Conservation (phyloP, 2,797 vertebrate genomes). For the Epinephelus coioides region DNA sequence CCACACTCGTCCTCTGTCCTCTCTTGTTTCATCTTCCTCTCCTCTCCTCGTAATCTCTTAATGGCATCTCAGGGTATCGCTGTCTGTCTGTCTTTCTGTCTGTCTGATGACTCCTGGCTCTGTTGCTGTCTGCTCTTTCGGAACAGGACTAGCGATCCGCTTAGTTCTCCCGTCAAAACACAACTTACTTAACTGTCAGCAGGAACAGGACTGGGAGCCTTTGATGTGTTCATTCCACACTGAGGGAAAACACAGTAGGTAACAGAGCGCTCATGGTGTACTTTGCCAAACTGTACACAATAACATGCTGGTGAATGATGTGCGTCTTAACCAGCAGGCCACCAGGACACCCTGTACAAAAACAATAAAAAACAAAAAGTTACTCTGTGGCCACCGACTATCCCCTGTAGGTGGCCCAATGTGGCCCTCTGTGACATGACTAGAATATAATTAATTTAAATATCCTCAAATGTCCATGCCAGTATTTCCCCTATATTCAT, state of each 20-base stretch:
- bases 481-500: too few relatives aligned
- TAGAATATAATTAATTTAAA: too few relatives aligned
- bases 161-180: constrained; percentile 67
- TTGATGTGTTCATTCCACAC: constrained; percentile 29
- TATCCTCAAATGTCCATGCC: too few relatives aligned
- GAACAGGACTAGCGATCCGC: constrained; percentile 33
- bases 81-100: constrained; percentile 33
- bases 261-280: not conserved
- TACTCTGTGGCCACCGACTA: too few relatives aligned
- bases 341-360: too few relatives aligned
- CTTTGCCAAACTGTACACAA: not conserved
- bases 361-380: too few relatives aligned
- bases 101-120: constrained; percentile 34
- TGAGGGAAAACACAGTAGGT: constrained; percentile 2
- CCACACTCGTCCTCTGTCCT: constrained; percentile 18
- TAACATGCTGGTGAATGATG: not conserved
- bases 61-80: constrained; percentile 66
- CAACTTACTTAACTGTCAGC: constrained; percentile 33
- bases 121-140: constrained; percentile 16
- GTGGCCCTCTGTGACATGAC: too few relatives aligned
- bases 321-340: too few relatives aligned
- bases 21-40: constrained; percentile 36
- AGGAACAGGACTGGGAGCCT: not conserved
- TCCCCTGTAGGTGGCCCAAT: too few relatives aligned
- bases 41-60: constrained; percentile 72